Evolutionary conservation across 2,113 vertebrate genomes (phyloP), one percentile per base, ranked within the genome.

Genomic region (Gasterosteus aculeatus): DNA sequence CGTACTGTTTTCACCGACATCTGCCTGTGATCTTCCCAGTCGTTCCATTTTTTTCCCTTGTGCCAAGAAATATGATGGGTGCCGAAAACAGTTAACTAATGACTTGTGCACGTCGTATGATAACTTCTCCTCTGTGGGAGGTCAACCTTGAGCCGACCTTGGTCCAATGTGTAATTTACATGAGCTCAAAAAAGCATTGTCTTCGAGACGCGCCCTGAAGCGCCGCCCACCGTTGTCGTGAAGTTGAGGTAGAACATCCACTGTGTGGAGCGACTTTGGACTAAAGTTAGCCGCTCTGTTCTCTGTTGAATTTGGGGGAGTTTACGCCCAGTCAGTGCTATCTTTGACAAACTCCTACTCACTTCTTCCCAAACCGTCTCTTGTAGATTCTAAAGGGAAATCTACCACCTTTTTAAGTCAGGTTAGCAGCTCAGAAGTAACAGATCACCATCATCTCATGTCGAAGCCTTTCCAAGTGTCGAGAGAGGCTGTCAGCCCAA

Each of bases 401-500:
- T 6, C 14, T 46, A 16, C 1, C 5, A 7, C 39, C 4, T 3
- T 1, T 10, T 41, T 18, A 31, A 19, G 7, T 14, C 14, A 38
- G 11, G 18, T n/a, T 5, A 51, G 31, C 64, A 35, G 44, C 29
- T 3, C 5, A 22, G 46, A 51, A 66, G 15, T 26, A 44, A 46
- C 41, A 9, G 38, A 18, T 35, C 4, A 18, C 18, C 35, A 4
- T 56, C 9, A 3, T 56, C 9, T 46, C 41, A 12, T 68, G 72
- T 74, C 63, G 66, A 39, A 84, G 33, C 62, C 70, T 73, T 53
- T 66, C 60, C 39, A 91, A 85, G 60, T 89, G 79, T 89, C 69
- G 78, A 91, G 75, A 84, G 81, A 79, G 76, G 51, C 85, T 80
- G 77, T 81, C 6, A 6, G 5, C 35, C 35, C 35, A 5, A 35